phyloP scores from a whole-genome alignment of 2,888 invertebrate species.

The Stenolophus ochropezus region DNA sequence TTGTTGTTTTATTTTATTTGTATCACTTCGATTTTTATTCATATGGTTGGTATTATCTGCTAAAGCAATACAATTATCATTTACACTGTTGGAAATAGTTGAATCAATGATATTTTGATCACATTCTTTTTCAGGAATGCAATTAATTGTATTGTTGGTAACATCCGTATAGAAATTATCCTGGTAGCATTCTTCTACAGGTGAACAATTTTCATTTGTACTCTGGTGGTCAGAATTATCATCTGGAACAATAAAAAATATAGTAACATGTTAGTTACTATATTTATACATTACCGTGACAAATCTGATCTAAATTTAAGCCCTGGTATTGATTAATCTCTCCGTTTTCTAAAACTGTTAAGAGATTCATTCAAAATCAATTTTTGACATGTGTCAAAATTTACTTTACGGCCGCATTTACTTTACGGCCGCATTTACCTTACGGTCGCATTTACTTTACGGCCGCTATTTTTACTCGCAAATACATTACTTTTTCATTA shows the following conservation, averaged over 20 bases:
- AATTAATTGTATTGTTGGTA: not conserved
- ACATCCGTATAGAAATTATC: not conserved
- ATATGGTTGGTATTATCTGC: not conserved
- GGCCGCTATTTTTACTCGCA: too few relatives aligned
- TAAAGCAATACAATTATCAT: not conserved
- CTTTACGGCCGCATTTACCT: too few relatives aligned
- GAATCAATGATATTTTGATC: not conserved
- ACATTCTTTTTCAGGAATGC: not conserved
- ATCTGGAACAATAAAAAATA: not conserved
- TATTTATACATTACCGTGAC: too few relatives aligned
- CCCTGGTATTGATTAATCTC: too few relatives aligned
- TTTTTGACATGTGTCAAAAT: too few relatives aligned
- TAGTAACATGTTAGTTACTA: not conserved
- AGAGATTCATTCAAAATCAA: too few relatives aligned
- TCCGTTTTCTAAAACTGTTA: too few relatives aligned
- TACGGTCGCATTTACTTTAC: too few relatives aligned
- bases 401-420: too few relatives aligned
- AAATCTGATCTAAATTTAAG: too few relatives aligned
- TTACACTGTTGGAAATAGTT: not conserved
- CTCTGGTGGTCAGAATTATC: not conserved
- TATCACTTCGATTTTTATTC: not conserved
- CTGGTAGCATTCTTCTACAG: too few relatives aligned
- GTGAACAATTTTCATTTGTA: not conserved
- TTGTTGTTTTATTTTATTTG: not conserved
- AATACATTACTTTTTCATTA: too few relatives aligned